phyloP scores from a whole-genome alignment of 2,797 vertebrate genomes.

The Poecilia picta region DNA sequence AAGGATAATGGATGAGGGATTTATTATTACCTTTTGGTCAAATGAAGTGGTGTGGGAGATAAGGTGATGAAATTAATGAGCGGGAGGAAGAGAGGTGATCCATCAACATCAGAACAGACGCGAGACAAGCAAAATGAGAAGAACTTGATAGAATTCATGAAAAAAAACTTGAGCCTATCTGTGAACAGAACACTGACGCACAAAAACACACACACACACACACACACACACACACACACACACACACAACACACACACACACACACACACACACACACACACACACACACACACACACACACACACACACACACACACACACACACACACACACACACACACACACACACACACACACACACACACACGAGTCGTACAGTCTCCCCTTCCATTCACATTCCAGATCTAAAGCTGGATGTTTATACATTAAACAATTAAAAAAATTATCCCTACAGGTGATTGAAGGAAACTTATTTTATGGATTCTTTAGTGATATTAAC shows the following conservation, averaged over 20 bases:
- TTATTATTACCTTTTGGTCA: slow-evolving; percentile 99
- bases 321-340: too few species aligned
- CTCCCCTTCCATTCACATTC: not conserved
- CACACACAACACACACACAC: too few species aligned
- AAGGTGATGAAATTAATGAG: slow-evolving; percentile 99
- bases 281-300: too few species aligned
- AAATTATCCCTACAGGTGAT: not conserved
- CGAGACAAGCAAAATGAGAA: slow-evolving; percentile 77
- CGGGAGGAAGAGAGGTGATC: slow-evolving; percentile 94
- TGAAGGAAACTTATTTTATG: not conserved
- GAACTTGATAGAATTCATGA: slow-evolving; percentile 81
- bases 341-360: too few species aligned
- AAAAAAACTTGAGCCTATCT: slow-evolving; percentile 65
- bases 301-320: too few species aligned
- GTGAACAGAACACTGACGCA: slow-evolving; percentile 20
- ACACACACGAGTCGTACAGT: too few species aligned
- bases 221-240: too few species aligned
- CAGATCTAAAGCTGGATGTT: not conserved
- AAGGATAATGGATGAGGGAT: slow-evolving; percentile 99
- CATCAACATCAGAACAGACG: slow-evolving; percentile 89
- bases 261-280: too few species aligned
- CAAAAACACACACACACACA: too few species aligned
- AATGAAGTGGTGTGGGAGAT: slow-evolving; percentile 99
- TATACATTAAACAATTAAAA: not conserved
- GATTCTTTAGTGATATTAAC: not conserved